Evolutionary conservation across 37 sponge, comb jelly and placozoan species (phyloP), one percentile per base, ranked within the genome.

Genomic region (Aplysina aerophoba): DNA sequence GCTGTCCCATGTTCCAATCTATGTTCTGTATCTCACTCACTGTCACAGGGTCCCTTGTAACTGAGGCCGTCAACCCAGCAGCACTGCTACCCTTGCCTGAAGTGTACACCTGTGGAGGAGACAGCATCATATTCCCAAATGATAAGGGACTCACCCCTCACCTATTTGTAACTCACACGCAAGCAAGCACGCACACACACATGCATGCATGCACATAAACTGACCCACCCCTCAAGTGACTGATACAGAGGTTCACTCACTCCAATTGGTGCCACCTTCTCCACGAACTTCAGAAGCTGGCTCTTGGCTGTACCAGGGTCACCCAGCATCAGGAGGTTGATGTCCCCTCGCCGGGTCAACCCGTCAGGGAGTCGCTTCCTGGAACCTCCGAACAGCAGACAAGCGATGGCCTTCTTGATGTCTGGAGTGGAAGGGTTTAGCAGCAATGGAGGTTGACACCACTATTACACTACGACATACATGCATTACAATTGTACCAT

Each of bases 31-130:
- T 36, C 15, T 4, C 16, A 83, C 91, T 85, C 37, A 95, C 90
- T n/a, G 99, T 80, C 1, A 90, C 67, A 4, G 99, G 97, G 80
- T 99, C 99, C 71, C 97, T 81, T 84, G 95, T 93, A 19, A 99
- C 96, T 20, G 94, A 93, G 30, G 99, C 99, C 19, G 99, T 99
- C 73, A 99, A 89, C 15, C 99, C 99, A 44, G 99, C 99, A 22
- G 99, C 99, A 89, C 99, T 99, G 88, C 97, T 97, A 5, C 99
- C 99, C 62, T 99, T 99, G n/a, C 99, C 99, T 15, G 97, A 97
- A 15, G 99, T 99, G 83, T 99, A 99, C 40, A 96, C 93, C 93
- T 93, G 59, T 15, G 6, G 55, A n/a, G 67, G 21, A 28, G 64
- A 82, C 54, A 87, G 20, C 22, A 83, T 31, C 27, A 81, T 4